phyloP scores from a whole-genome alignment of 2,113 vertebrate species.

The Caloenas nicobarica region DNA sequence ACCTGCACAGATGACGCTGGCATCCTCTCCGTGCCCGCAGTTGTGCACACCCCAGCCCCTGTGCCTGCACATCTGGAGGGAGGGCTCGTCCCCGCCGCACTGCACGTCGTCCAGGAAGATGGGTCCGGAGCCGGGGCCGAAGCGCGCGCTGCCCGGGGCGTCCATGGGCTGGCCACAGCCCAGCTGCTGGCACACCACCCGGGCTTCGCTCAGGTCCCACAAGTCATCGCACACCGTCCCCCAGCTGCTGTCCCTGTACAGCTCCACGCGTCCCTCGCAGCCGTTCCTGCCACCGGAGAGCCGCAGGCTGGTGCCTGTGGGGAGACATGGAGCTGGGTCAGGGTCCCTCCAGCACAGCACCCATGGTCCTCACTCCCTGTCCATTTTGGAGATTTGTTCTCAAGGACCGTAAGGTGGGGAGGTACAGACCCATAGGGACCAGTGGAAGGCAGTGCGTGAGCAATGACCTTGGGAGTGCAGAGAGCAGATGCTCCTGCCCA shows the following conservation, averaged over 20 bases:
- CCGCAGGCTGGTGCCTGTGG: neutral
- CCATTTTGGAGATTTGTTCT: no score
- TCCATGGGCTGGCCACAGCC: conserved; percentile 69
- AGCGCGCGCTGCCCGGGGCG: accelerated
- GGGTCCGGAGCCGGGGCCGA: accelerated
- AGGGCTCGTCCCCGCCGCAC: neutral
- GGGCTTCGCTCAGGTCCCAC: conserved; percentile 63
- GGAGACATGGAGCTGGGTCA: no score
- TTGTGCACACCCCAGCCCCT: neutral
- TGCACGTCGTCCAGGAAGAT: conserved; percentile 5
- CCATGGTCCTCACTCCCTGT: no score
- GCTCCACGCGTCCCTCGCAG: neutral
- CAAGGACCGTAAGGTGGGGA: no score
- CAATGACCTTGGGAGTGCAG: no score
- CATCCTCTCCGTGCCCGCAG: neutral
- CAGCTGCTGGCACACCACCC: conserved; percentile 85
- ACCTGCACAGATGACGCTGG: conserved; percentile 26
- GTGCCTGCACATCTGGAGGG: neutral
- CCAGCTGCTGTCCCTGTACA: neutral
- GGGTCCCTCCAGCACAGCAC: no score
- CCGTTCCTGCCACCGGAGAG: neutral
- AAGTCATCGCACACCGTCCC: neutral
- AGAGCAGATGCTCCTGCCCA: no score
- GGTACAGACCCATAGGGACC: no score
- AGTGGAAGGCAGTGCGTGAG: no score